Evolutionary conservation across 2,113 vertebrate genomes (phyloP), one percentile per base, ranked within the genome.

Genomic region (Tetrax tetrax): DNA sequence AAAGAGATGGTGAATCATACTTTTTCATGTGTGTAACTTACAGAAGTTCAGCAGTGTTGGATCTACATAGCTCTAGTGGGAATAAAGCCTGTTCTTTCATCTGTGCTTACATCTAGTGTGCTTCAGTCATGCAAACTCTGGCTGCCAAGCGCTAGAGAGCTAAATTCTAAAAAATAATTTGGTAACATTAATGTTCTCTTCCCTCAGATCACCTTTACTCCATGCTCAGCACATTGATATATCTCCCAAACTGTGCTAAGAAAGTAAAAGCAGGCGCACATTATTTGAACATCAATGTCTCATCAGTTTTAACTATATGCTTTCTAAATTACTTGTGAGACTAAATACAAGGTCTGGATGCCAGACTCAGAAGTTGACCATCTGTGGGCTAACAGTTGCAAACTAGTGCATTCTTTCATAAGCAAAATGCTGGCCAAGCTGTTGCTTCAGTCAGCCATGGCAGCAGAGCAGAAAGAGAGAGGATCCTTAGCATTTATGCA

Each of bases 341-440:
- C 64, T 88, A 82, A 96, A 75, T 77, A 71, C 0, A 0, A 87
- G 75, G 60, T 90, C 78, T 96, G 57, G 47, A 37, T 74, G 64
- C 87, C 90, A 94, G 83, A 66, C 41, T 75, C 76, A 56, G 5
- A 71, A 83, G 83, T 4, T 96, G 78, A 37, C 89, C 82, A 85
- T 87, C 70, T 93, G 90, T 78, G 66, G 71, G 43, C 77, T 95
- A 88, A 48, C 87, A 88, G 74, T 94, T 92, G 59, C 59, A 83
- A 56, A 51, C 70, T 51, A 75, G 48, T 35, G 76, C 27, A 20
- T 35, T 79, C 64, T 94, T 93, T 95, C 70, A 83, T 86, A 89
- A 90, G 78, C 45, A 77, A 48, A 95, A 77, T 35, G 17, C 78
- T 65, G 66, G 66, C 85, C 64, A 84, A 91, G 69, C 83, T 68